A percentile compares a stretch with the other conserved stretches of the same genome.
Evolutionary conservation across 2,797 vertebrate species (phyloP).

Genomic region (Acipenser transmontanus): DNA sequence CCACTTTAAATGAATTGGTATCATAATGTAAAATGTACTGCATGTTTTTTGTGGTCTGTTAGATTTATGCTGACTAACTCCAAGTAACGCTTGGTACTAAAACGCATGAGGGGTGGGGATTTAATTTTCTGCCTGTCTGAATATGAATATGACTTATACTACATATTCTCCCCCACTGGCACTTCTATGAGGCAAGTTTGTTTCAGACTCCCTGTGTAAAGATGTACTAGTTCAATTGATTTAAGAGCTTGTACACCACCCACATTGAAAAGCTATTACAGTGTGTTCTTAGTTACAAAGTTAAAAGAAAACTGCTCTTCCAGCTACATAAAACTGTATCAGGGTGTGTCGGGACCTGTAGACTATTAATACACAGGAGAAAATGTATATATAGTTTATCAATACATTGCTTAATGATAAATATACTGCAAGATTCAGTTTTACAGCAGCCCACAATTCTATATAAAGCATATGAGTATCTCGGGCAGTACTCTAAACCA

Average conservation of each 20-base stretch:
- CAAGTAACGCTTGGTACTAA: not conserved
- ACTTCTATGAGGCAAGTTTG: not conserved
- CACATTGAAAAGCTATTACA: not conserved
- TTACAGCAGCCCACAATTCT: too few relatives aligned
- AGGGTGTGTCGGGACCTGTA: too few relatives aligned
- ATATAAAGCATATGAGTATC: too few relatives aligned
- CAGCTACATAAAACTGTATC: too few relatives aligned
- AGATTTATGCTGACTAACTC: not conserved
- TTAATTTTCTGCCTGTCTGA: constrained; percentile 2
- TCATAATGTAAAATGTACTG: not conserved
- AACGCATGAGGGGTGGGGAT: not conserved
- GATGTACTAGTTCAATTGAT: not conserved
- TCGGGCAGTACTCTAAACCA: too few relatives aligned
- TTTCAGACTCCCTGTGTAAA: not conserved
- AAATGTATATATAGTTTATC: too few relatives aligned
- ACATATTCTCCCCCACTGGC: not conserved
- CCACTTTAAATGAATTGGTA: not conserved
- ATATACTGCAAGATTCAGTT: too few relatives aligned
- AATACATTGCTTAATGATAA: too few relatives aligned
- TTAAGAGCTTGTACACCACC: not conserved
- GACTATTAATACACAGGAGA: too few relatives aligned
- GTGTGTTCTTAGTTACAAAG: not conserved
- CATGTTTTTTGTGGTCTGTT: not conserved
- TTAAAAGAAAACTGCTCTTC: not conserved
- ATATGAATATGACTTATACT: not conserved